Evolutionary conservation across 2,113 vertebrate genomes (phyloP).

Genomic region (Globicephala melas): DNA sequence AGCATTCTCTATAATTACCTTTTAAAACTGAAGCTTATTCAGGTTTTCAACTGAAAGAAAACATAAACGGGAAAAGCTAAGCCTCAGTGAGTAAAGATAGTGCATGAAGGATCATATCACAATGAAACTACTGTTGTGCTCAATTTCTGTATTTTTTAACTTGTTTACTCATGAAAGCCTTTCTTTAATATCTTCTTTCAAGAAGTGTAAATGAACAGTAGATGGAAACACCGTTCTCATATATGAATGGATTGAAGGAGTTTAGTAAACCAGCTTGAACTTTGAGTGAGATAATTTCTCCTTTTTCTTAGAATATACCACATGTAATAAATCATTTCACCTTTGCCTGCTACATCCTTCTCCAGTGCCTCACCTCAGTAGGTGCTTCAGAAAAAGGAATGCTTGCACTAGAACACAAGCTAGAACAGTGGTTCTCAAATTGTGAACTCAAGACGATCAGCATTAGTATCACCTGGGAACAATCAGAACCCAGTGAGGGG

Average conservation of each 20-base stretch:
- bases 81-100: not conserved
- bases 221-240: not conserved
- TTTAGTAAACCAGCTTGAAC: not conserved
- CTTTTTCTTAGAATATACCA: not conserved
- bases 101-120: not conserved
- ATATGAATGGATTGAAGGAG: not conserved
- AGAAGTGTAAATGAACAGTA: not conserved
- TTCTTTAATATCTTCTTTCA: conserved; percentile 4
- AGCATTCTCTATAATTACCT: not conserved
- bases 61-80: conserved; percentile 44
- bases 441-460: not conserved
- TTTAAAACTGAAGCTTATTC: conserved; percentile 40
- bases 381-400: not conserved
- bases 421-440: not conserved
- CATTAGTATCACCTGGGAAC: not conserved
- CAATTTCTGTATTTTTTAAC: not conserved
- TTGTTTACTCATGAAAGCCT: not conserved
- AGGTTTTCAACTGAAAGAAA: not conserved
- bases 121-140: not conserved
- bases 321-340: not conserved
- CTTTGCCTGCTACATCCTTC: not conserved
- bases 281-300: not conserved
- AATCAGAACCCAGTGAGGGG: not conserved
- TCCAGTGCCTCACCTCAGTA: not conserved
- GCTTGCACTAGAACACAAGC: not conserved